These are phyloP conservation scores for Galeopterus variegatus DNA, from an alignment of 2,113 vertebrate genomes.

Conservation along the genomic window DNA sequence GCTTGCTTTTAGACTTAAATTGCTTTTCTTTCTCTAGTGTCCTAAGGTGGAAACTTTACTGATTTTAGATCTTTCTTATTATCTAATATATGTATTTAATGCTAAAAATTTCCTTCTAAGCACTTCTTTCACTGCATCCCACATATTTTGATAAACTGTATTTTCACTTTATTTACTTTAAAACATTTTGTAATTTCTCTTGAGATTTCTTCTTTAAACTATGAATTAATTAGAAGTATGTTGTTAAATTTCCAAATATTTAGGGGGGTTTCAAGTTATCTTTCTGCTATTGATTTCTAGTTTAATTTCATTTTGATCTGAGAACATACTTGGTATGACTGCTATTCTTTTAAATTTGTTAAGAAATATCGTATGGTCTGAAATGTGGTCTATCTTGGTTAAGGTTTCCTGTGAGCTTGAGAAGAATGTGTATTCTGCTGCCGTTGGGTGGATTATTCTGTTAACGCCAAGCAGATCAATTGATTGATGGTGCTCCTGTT, in stretches of 20 bases:
- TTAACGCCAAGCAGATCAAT: constrained; percentile 41
- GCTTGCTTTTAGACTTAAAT: neutral
- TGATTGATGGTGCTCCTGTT: neutral
- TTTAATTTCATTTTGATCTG: neutral
- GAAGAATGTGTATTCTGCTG: neutral
- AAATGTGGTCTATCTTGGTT: neutral
- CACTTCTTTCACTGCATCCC: neutral
- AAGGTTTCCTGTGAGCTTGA: neutral
- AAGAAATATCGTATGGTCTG: neutral
- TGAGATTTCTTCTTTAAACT: constrained; percentile 1
- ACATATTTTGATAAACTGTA: neutral
- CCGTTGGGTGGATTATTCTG: neutral
- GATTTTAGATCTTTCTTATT: neutral
- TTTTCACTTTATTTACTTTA: constrained; percentile 43
- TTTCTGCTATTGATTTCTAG: neutral
- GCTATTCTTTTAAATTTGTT: constrained; percentile 41
- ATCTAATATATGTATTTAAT: neutral
- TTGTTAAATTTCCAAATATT: constrained; percentile 21
- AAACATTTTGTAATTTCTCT: constrained; percentile 24
- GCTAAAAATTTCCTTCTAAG: neutral
- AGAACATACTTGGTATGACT: constrained; percentile 3
- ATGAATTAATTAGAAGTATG: constrained; percentile 2
- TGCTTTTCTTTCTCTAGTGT: neutral
- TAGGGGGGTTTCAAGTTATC: neutral
- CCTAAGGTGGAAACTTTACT: neutral